Base-by-base conservation (phyloP, 1,140 invertebrate genomes). In the Caenorhabditis tropicalis region DNA sequence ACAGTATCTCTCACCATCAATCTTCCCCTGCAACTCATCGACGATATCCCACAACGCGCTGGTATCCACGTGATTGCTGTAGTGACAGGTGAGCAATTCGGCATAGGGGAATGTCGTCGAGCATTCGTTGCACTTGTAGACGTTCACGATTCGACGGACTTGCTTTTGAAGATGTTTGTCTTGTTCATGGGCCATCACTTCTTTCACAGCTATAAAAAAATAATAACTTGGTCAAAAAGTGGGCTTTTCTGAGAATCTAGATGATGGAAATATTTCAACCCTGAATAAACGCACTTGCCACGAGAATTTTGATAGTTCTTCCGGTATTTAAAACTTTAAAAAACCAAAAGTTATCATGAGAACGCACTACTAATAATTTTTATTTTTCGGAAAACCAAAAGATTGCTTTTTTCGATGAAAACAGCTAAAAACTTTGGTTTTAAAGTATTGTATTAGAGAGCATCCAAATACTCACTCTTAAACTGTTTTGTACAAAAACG, bases 381-480 rank as follows among this genome's bases (percentile, higher is more conserved):
- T n/a, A n/a, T n/a, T n/a, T n/a, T n/a, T n/a, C n/a, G n/a, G n/a
- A n/a, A n/a, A n/a, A n/a, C n/a, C n/a, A n/a, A n/a, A n/a, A n/a
- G n/a, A n/a, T n/a, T n/a, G n/a, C n/a, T n/a, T n/a, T n/a, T n/a
- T n/a, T n/a, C n/a, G n/a, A n/a, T 43, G 39, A 43, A 43, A 43
- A 43, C 39, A 43, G n/a, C n/a, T n/a, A n/a, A n/a, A n/a, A n/a
- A n/a, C n/a, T n/a, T n/a, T n/a, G n/a, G n/a, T n/a, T n/a, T n/a
- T n/a, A n/a, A n/a, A n/a, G n/a, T n/a, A n/a, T n/a, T n/a, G n/a
- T n/a, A n/a, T n/a, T n/a, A n/a, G n/a, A n/a, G n/a, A n/a, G n/a
- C n/a, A n/a, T 51, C n/a, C 49, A 46, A 46, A 46, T n/a, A 16
- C 65, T 74, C n/a, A 74, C 65, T 74, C 43, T 24, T 74, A n/a